Conservation (phyloP, 2,888 invertebrate species). For the Aleiodes testaceus region DNA sequence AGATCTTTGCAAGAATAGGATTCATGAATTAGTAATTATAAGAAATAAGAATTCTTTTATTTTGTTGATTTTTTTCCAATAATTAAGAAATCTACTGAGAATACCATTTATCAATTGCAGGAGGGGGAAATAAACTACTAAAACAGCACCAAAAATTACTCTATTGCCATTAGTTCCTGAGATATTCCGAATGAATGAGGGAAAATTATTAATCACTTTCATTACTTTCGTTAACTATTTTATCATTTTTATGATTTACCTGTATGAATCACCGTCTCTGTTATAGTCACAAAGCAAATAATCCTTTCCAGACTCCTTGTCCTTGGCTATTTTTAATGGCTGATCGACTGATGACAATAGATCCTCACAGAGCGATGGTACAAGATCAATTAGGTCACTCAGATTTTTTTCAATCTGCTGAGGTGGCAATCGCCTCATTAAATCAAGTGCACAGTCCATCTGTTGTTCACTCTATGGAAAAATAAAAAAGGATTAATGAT, state of each 20-base stretch:
- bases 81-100: neutral
- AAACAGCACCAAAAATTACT: no score
- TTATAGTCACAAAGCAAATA: slow-evolving; percentile 99
- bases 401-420: slow-evolving; percentile 99
- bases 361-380: slow-evolving; percentile 96
- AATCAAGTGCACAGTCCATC: slow-evolving; percentile 98
- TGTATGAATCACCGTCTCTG: slow-evolving; percentile 98
- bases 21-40: slow-evolving; percentile 8
- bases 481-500: slow-evolving; percentile 19
- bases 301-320: slow-evolving; percentile 95
- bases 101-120: neutral
- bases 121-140: no score
- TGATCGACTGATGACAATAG: slow-evolving; percentile 97
- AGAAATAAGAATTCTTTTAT: neutral
- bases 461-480: slow-evolving; percentile 89
- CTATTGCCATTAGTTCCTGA: no score
- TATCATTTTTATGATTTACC: slow-evolving; percentile 72
- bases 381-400: slow-evolving; percentile 97
- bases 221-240: neutral
- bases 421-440: slow-evolving; percentile 98
- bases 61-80: slow-evolving; percentile 6
- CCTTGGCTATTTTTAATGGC: slow-evolving; percentile 97
- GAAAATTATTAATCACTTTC: neutral
- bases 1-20: slow-evolving; percentile 77
- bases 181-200: neutral